Evolutionary conservation across 2,888 invertebrate species (phyloP), one percentile per base, ranked within the genome.

Genomic region (Drosophila ezoana): DNA sequence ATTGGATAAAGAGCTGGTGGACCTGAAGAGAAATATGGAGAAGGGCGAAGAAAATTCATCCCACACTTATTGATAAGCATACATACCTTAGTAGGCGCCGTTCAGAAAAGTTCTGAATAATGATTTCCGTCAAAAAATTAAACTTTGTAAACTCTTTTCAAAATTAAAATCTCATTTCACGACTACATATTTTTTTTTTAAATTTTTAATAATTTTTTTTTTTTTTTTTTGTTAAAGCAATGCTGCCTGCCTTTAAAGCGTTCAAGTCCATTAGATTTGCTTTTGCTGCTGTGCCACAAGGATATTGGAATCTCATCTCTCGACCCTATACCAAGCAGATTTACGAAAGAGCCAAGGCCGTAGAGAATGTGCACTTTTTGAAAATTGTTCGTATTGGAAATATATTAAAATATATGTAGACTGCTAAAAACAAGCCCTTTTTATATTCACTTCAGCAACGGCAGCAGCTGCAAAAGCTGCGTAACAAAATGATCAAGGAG

Each of bases 311-410:
- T 11, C 33, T 20, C 6, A 32, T 59, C 16, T 18, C 18, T 13
- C 66, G 69, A 2, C 18, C 43, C n/a, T 73, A 64, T 10, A 37
- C 43, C 6, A 63, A 56, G 6, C 52, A 47, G 13, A 28, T 72
- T 0, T 59, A 57, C 2, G 72, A 87, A 8, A 73, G 77, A 38
- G 79, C 70, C 9, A 60, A 67, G 20, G 70, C 80, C 0, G 66
- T 73, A 23, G 87, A 87, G 52, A 83, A 87, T 49, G 68, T 76
- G 1, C 74, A 76, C 53, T 81, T 75, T 45, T 14, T 71, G 11
- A 77, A 79, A 63, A 66, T 80, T 65, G 90, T 89, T 49, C 1
- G 57, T 16, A 14, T 44, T 38, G 13, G 2, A 33, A 41, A 13
- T 32, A 10, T 5, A 38, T 9, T 1, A 41, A 13, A 18, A 10